Evolutionary conservation across 1,140 invertebrate species (phyloP).

Genomic region (Phymastichus coffea): DNA sequence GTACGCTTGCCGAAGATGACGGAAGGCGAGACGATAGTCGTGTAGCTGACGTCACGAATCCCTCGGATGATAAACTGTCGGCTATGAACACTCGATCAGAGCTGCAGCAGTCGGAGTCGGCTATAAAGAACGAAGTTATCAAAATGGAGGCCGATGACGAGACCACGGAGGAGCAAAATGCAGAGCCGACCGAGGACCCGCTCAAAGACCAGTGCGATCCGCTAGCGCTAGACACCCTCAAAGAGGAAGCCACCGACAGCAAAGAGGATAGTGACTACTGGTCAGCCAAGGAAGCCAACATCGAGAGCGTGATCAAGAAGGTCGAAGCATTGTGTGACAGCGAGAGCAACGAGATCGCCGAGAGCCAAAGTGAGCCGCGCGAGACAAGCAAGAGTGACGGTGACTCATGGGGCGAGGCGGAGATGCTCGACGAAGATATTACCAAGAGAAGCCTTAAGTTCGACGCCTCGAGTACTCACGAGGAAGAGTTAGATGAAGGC

Average conservation of each 20-base stretch:
- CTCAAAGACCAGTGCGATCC: conserved; percentile 10
- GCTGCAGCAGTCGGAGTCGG: conserved; percentile 23
- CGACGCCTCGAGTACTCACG: conserved; percentile 22
- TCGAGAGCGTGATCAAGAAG: conserved; percentile 78
- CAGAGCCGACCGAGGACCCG: conserved; percentile 38
- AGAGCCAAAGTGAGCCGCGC: conserved; percentile 26
- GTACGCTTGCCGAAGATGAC: no score
- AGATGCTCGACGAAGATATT: conserved; percentile 50
- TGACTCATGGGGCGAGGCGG: conserved; percentile 49
- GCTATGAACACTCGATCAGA: no score
- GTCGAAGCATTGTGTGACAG: conserved; percentile 64
- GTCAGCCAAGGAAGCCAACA: conserved; percentile 75
- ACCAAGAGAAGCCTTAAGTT: conserved; percentile 47
- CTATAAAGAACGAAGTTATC: conserved; percentile 11
- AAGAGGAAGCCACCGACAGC: conserved; percentile 56
- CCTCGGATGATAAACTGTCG: no score
- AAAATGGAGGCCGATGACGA: conserved; percentile 19
- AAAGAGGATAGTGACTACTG: conserved; percentile 75
- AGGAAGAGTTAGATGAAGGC: conserved; percentile 49
- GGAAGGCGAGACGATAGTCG: no score
- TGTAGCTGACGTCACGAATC: no score
- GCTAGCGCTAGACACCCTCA: conserved; percentile 25
- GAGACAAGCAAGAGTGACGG: conserved; percentile 41
- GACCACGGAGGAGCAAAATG: conserved; percentile 23
- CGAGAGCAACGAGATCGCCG: conserved; percentile 45